These are phyloP conservation scores for Volucella zonaria DNA, from an alignment of 2,888 invertebrate species.

Conservation along the genomic window DNA sequence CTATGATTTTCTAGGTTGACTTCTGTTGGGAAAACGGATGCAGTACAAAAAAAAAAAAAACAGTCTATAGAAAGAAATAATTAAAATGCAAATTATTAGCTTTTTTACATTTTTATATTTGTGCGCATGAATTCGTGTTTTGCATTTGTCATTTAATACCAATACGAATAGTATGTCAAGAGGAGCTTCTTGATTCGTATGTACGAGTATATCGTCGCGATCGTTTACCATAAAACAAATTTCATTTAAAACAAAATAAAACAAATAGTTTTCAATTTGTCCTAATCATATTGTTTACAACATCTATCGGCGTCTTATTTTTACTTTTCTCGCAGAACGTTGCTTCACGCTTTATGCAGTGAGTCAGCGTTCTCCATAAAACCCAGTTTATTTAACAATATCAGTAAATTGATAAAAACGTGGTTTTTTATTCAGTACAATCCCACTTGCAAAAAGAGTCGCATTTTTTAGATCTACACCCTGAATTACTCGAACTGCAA, in stretches of 20 bases:
- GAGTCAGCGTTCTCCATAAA: no score
- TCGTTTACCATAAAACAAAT: not conserved
- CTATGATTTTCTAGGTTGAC: constrained; percentile 61
- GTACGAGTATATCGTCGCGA: constrained; percentile 34
- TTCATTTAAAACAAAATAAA: not conserved
- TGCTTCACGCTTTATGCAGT: no score
- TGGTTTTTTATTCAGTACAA: no score
- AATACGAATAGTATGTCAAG: constrained; percentile 62
- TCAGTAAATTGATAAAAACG: no score
- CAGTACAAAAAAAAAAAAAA: constrained; percentile 25
- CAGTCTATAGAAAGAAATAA: constrained; percentile 26
- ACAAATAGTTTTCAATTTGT: not conserved
- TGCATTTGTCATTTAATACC: constrained; percentile 17
- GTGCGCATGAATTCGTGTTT: not conserved
- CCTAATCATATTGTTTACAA: not conserved
- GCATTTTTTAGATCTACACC: no score
- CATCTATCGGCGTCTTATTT: no score
- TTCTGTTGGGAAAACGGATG: constrained; percentile 65
- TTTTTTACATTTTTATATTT: not conserved
- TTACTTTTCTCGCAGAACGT: no score
- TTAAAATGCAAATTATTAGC: constrained; percentile 59
- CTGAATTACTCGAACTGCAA: no score
- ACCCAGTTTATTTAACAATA: no score
- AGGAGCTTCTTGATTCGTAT: constrained; percentile 25
- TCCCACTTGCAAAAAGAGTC: no score